Percentiles rank a stretch among this genome's conserved stretches.
phyloP scores from a whole-genome alignment of 2,113 vertebrate species.

The Phaethornis superciliosus region DNA sequence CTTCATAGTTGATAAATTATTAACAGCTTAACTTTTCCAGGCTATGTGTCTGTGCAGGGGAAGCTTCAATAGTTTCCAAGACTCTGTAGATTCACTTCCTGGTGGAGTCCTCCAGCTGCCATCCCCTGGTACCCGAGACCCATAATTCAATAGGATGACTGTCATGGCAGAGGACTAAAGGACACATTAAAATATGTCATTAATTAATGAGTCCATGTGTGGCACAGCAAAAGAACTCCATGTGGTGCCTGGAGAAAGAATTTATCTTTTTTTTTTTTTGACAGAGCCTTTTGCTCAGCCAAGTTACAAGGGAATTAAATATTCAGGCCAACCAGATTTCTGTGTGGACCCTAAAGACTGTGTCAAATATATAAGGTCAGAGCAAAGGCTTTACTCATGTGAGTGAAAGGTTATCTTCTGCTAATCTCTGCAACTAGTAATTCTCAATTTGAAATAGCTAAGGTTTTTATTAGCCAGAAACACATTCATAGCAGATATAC shows the following conservation, averaged over 20 bases:
- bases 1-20: conserved; percentile 37
- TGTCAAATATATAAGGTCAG: neutral
- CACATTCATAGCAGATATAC: neutral
- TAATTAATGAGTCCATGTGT: conserved; percentile 35
- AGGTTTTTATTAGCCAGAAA: neutral
- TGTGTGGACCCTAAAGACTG: neutral
- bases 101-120: neutral
- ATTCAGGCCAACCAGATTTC: neutral
- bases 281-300: neutral
- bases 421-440: neutral
- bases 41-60: neutral
- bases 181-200: conserved; percentile 29
- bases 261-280: neutral
- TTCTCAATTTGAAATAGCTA: neutral
- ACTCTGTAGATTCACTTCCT: neutral
- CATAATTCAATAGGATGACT: conserved; percentile 21
- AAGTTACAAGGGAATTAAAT: neutral
- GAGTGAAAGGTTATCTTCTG: neutral
- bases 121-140: neutral
- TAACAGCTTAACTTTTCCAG: conserved; percentile 40
- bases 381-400: neutral
- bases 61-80: conserved; percentile 14
- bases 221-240: neutral
- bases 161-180: neutral
- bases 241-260: neutral